Evolutionary conservation across 53 echinoderm and acorn worm species (phyloP), one percentile per base, ranked within the genome.

Genomic region (Luidia sarsii): DNA sequence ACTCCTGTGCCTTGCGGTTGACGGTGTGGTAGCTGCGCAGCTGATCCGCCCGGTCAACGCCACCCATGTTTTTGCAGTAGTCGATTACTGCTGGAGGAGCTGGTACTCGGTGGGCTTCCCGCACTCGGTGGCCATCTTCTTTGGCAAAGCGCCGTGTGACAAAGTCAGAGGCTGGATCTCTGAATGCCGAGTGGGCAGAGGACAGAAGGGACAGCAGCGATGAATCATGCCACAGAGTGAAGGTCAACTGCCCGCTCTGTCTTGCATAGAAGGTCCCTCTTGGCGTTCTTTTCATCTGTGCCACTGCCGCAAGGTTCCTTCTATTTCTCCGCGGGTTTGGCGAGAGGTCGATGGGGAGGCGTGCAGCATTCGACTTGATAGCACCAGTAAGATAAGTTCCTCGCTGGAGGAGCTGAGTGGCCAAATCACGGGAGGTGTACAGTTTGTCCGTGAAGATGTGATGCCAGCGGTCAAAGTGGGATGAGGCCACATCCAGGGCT

Each of bases 391-490:
- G 68, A 16, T 83, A 83, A 4, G 70, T 83, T 7, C 46, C 33
- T 7, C 7, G n/a, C 7, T 38, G 7, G 4, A 83, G 83, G 15
- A 71, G 63, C 4, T 21, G 48, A 24, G 31, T 33, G 53, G 83
- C 83, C 27, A 70, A 15, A n/a, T 29, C 62, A 1, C 39, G 34
- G 11, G 48, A 59, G 15, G 83, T 83, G 24, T 83, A 83, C 10
- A 83, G 61, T 18, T 49, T 62, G 50, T 83, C 83, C 0, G 62
- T 62, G 39, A 33, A 83, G 0, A 83, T 69, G 48, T 83, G 71
- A 20, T 83, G 83, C 8, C 35, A 62, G 2, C 25, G 2, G 22
- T 51, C 19, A 24, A 80, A 24, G 31, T 33, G 35, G 13, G 50
- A 62, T 7, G 18, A 2, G 2, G 65, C 11, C 1, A 80, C 80